phyloP scores from a whole-genome alignment of 2,888 invertebrate genomes.

The Isoperla grammatica region DNA sequence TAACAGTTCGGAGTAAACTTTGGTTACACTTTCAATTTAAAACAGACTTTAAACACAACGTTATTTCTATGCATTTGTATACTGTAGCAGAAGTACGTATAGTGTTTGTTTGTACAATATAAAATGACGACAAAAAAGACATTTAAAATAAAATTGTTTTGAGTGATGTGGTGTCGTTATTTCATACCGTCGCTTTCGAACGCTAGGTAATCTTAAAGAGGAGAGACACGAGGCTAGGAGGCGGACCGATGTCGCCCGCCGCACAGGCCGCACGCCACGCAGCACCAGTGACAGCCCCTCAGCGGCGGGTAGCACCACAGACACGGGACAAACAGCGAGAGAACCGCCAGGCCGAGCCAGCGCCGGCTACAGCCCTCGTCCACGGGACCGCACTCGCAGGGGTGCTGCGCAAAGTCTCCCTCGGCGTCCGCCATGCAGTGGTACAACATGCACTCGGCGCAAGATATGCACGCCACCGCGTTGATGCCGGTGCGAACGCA shows the following conservation, averaged over 20 bases:
- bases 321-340: conserved; percentile 86
- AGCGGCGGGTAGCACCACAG: conserved; percentile 91
- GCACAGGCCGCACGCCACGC: conserved; percentile 71
- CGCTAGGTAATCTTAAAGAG: not conserved
- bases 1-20: conserved; percentile 9
- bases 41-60: not conserved
- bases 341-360: conserved; percentile 80
- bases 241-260: conserved; percentile 66
- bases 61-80: too few species aligned
- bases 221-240: conserved; percentile 29
- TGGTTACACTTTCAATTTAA: conserved; percentile 10
- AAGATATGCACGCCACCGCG: conserved; percentile 74
- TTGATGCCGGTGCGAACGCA: conserved; percentile 73
- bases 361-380: conserved; percentile 70
- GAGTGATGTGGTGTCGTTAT: too few species aligned
- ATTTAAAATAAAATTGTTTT: too few species aligned
- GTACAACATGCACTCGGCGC: conserved; percentile 86
- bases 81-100: too few species aligned
- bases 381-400: conserved; percentile 63
- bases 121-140: too few species aligned
- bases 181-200: not conserved
- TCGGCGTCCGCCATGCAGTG: conserved; percentile 91
- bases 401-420: conserved; percentile 78
- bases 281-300: conserved; percentile 76
- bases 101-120: too few species aligned